Percentiles rank a stretch among this genome's conserved stretches.
These are phyloP conservation scores for Pollenia labialis DNA, from an alignment of 2,888 invertebrate species.

Conservation along the genomic window DNA sequence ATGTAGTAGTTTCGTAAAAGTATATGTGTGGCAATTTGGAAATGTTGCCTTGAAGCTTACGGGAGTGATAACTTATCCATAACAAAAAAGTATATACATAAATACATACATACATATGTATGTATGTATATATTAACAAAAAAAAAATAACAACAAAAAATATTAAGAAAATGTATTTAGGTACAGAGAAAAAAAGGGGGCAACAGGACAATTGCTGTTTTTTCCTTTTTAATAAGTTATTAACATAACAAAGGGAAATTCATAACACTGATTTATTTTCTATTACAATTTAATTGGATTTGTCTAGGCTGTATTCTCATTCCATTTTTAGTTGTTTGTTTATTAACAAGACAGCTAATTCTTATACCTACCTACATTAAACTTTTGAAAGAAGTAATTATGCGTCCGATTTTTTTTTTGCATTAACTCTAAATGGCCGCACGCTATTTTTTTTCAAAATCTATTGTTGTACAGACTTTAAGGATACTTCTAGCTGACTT, in stretches of 20 bases:
- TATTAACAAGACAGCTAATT: neutral
- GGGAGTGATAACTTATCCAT: constrained; percentile 58
- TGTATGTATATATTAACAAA: no score
- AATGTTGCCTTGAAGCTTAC: constrained; percentile 62
- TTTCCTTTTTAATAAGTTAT: neutral
- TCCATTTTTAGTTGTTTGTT: neutral
- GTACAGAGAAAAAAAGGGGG: constrained; percentile 6
- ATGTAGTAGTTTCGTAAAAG: neutral
- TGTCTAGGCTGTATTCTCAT: neutral
- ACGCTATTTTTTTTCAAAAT: constrained; percentile 24
- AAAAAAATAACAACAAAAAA: constrained; percentile 8
- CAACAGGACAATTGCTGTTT: neutral
- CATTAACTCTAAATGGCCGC: constrained; percentile 12
- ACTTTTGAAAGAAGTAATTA: neutral
- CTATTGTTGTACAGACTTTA: constrained; percentile 1
- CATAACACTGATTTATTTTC: neutral
- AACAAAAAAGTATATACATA: neutral
- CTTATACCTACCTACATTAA: neutral
- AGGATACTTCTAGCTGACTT: neutral
- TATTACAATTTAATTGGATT: neutral
- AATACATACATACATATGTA: no score
- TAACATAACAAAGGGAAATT: constrained; percentile 12
- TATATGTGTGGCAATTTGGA: constrained; percentile 43
- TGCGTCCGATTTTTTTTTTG: neutral
- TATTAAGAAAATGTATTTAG: constrained; percentile 2